A percentile compares a stretch with the other conserved stretches of the same genome.
These are phyloP conservation scores for Morpho achilles DNA, from an alignment of 2,888 invertebrate species.

Conservation along the genomic window DNA sequence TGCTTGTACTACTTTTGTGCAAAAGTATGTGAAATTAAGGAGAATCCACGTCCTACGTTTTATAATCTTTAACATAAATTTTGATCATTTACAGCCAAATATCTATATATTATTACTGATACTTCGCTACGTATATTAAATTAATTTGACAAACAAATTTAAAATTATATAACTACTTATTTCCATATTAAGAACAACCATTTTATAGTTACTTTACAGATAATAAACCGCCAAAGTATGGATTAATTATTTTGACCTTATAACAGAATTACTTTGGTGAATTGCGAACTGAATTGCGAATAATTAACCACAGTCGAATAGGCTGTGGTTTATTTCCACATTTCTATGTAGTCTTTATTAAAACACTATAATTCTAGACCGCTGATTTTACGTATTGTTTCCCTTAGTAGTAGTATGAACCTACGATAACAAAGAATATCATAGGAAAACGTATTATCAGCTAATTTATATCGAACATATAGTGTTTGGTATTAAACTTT, in stretches of 20 bases:
- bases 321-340: too few relatives aligned
- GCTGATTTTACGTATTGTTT: background rate
- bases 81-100: too few relatives aligned
- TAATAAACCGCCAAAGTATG: slow-evolving; percentile 13
- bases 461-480: too few relatives aligned
- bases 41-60: too few relatives aligned
- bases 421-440: too few relatives aligned
- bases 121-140: slow-evolving; percentile 8
- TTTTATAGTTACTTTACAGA: slow-evolving; percentile 8
- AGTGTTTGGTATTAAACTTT: too few relatives aligned
- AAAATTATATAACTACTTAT: slow-evolving; percentile 1
- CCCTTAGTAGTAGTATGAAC: too few relatives aligned
- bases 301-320: too few relatives aligned
- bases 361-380: background rate
- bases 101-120: background rate
- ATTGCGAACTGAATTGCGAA: slow-evolving; percentile 1
- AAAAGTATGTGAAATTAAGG: too few relatives aligned
- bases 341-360: background rate
- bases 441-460: too few relatives aligned
- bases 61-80: too few relatives aligned
- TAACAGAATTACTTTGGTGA: slow-evolving; percentile 5
- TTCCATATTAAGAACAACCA: slow-evolving; percentile 5
- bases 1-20: too few relatives aligned
- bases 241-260: slow-evolving; percentile 9
- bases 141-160: slow-evolving; percentile 12